Conservation (phyloP, 2,113 vertebrate species). For the Saimiri boliviensis region DNA sequence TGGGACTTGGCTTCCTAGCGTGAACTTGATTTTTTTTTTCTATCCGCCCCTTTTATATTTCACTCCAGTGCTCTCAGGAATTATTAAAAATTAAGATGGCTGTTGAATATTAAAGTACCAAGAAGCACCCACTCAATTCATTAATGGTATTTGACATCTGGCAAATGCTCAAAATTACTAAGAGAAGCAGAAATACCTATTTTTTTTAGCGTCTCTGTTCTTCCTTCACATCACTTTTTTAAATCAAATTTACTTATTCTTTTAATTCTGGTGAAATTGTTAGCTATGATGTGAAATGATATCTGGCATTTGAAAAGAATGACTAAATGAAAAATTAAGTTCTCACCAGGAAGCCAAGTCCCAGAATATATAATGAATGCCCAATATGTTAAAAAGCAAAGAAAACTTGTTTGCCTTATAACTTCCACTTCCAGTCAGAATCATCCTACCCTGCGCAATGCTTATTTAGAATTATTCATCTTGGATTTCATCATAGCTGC, state of each 20-base stretch:
- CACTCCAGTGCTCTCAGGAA: constrained; percentile 51
- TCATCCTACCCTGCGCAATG: not conserved
- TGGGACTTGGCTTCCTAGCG: not conserved
- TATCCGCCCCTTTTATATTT: constrained; percentile 44
- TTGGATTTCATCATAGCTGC: not conserved
- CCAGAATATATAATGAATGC: not conserved
- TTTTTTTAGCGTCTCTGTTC: not conserved
- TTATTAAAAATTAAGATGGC: constrained; percentile 65
- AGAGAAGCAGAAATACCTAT: not conserved
- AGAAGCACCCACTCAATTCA: constrained; percentile 37
- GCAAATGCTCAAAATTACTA: constrained; percentile 40
- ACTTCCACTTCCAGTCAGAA: not conserved
- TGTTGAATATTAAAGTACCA: constrained; percentile 62
- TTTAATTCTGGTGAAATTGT: not conserved
- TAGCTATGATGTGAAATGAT: not conserved
- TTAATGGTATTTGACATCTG: constrained; percentile 63
- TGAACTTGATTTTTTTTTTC: constrained; percentile 18
- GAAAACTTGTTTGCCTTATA: not conserved
- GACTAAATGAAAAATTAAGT: not conserved
- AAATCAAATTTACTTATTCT: not conserved
- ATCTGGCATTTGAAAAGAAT: not conserved
- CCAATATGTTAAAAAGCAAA: not conserved
- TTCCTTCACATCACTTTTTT: not conserved
- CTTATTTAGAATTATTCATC: not conserved
- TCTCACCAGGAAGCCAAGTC: not conserved